Evolutionary conservation across 1,140 invertebrate genomes (phyloP), one percentile per base, ranked within the genome.

Genomic region (Belonocnema kinseyi): DNA sequence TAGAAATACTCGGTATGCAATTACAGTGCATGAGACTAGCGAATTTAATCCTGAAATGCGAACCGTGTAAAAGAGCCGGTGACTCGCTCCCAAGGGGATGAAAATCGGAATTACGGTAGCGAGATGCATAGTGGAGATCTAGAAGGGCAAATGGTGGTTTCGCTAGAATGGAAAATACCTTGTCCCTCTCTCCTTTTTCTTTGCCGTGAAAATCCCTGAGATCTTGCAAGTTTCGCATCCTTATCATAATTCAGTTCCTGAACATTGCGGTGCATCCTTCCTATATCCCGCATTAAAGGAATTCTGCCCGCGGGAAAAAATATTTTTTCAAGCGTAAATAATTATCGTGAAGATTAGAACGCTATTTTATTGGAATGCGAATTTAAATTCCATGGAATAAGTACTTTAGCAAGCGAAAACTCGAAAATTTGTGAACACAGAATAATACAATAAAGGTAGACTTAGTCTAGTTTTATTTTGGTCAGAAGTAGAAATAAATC

Each of bases 31-130:
- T 66, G 61, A 66, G 40, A 66, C 61, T 66, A 66, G 61, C 26
- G 61, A 40, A 66, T 66, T 66, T 66, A 66, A 66, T 66, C 61
- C 61, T 26, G 61, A 66, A 66, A 40, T 66, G 61, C 26, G 61
- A 66, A 66, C 13, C 33, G 61, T 66, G 61, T 66, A 66, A 66
- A 66, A 66, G 61, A 66, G 61, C 61, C 61, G 33, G 61, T 66
- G 61, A 66, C 61, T 66, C 61, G 61, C 61, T 66, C 61, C 61
- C 61, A 66, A 66, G 61, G n/a, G 61, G 61, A 66, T 66, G 61
- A 66, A 66, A 66, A 66, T 66, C 61, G 26, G 61, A 66, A 66
- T 66, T 66, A 66, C 61, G 7, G 61, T 66, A 66, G 40, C 61
- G 61, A 40, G 61, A 40, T 40, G 33, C 40, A 66, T 61, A 33